Conservation (phyloP, 2,113 vertebrate genomes). For the Speoplatyrhinus poulsoni region DNA sequence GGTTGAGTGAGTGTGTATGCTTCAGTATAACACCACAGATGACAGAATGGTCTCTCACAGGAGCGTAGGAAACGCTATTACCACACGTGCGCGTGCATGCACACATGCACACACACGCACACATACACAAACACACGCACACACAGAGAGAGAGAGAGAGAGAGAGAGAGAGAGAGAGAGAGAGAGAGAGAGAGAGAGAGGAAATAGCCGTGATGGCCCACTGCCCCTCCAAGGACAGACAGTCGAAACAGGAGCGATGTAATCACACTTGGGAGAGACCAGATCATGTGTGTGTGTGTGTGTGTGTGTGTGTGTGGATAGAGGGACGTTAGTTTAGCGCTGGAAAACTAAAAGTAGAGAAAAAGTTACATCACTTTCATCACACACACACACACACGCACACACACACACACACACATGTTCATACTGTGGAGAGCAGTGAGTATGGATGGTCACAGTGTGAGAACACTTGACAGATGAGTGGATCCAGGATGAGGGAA, state of each 20-base stretch:
- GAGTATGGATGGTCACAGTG: neutral
- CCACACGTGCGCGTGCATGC: slow-evolving; percentile 39
- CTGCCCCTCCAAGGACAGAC: slow-evolving; percentile 68
- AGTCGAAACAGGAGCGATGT: slow-evolving; percentile 48
- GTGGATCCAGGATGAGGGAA: slow-evolving; percentile 35
- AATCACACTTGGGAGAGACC: slow-evolving; percentile 64
- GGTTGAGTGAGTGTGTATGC: slow-evolving; percentile 36
- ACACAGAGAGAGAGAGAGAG: neutral
- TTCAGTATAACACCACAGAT: slow-evolving; percentile 52
- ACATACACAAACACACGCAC: slow-evolving; percentile 7
- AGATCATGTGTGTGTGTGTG: slow-evolving; percentile 9
- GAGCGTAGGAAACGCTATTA: slow-evolving; percentile 62
- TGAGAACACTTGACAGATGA: slow-evolving; percentile 59
- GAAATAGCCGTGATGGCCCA: slow-evolving; percentile 62
- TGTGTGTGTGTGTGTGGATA: slow-evolving; percentile 1
- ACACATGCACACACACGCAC: slow-evolving; percentile 13
- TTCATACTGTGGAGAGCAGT: neutral
- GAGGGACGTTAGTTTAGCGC: slow-evolving; percentile 44
- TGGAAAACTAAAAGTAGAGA: slow-evolving; percentile 62
- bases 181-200: slow-evolving; percentile 12
- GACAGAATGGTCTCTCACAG: slow-evolving; percentile 56
- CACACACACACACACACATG: slow-evolving; percentile 11
- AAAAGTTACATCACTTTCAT: slow-evolving; percentile 59
- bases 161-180: slow-evolving; percentile 5
- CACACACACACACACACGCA: slow-evolving; percentile 15